Base-by-base conservation (phyloP, 2,113 vertebrate species). In the Mormoops blainvillei region DNA sequence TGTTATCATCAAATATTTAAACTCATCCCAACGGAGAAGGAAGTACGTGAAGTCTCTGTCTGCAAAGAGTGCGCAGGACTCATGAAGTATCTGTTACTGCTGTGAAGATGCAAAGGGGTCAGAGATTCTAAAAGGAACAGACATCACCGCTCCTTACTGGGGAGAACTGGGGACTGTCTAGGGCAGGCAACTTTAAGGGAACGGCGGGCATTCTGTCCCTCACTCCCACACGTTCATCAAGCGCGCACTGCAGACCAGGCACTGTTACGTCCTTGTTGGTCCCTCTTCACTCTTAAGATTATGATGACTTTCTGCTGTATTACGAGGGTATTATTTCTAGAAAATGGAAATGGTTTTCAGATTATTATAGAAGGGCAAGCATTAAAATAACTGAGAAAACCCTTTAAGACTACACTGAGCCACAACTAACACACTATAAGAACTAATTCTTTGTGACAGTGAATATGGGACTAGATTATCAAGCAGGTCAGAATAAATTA, bases 321-420 rank as follows among this genome's bases (percentile, higher is more conserved):
- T 45, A 78, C 38, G 84, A 83, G 80, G 56, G 24, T 8, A 58
- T 78, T 68, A 14, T 52, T 78, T 95, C 63, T 73, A 38, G 4
- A 43, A 71, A 56, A 50, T 24, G 5, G n/a, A 76, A 82, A 81
- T 33, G 38, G n/a, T 56, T 77, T 24, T 85, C 26, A 78, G 63
- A 80, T 84, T 43, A 67, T 1, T 87, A 56, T 15, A 82, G 26
- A 74, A 77, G 5, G 28, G 7, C 12, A 73, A 36, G 5, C 52
- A 71, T 43, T 77, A 87, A 92, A 87, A 83, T 81, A 81, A 95
- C 1, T 77, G 68, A 77, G 80, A 94, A 82, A 41, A 89, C n/a
- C 7, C 28, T 68, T 78, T 33, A 61, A 63, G 58, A 85, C 13
- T 33, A 74, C 50, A 61, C 0, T 43, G 38, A 89, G 78, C 61